Conservation (phyloP, 2,888 invertebrate genomes). For the Leptinotarsa rubiginosa region DNA sequence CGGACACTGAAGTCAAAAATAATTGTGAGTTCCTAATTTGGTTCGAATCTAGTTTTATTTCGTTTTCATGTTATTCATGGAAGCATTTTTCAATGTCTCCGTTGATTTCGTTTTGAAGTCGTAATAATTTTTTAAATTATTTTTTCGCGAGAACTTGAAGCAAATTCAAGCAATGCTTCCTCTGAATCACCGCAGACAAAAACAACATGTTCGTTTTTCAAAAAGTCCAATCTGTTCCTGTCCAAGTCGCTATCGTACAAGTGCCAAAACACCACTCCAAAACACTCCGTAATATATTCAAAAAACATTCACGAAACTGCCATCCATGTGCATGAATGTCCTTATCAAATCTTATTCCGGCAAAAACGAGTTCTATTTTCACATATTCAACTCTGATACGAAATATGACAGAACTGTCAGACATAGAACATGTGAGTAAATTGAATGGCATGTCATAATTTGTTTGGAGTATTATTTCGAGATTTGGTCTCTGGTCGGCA, state of each 20-base stretch:
- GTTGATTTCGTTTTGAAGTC: too few relatives aligned
- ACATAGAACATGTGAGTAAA: conserved; percentile 43
- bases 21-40: too few relatives aligned
- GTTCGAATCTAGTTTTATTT: too few relatives aligned
- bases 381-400: conserved; percentile 39
- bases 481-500: conserved; percentile 45
- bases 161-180: background rate
- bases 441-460: conserved; percentile 49
- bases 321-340: conserved; percentile 30
- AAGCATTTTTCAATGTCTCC: too few relatives aligned
- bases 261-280: background rate
- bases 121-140: too few relatives aligned
- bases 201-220: background rate
- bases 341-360: conserved; percentile 35
- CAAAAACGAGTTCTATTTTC: conserved; percentile 36
- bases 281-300: conserved; percentile 2
- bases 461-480: conserved; percentile 48
- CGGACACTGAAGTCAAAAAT: too few relatives aligned
- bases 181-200: background rate
- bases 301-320: conserved; percentile 2
- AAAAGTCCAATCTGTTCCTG: background rate
- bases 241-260: background rate
- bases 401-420: conserved; percentile 43
- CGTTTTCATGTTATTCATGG: too few relatives aligned
- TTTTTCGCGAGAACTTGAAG: too few relatives aligned